These are phyloP conservation scores for Syngnathus acus DNA, from an alignment of 2,797 vertebrate species.

Conservation along the genomic window DNA sequence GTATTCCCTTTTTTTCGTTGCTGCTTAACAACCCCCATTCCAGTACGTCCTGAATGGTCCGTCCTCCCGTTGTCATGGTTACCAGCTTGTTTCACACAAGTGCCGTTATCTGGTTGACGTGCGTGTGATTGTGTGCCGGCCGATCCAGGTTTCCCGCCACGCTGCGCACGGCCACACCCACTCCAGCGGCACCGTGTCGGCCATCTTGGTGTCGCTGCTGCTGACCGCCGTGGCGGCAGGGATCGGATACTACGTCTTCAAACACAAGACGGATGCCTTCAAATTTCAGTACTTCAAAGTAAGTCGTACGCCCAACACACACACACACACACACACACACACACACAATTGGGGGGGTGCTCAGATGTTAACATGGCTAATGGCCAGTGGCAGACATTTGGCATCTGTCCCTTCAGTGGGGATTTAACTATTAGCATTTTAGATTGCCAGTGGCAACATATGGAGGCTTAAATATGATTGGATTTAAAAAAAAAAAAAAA, in stretches of 20 bases:
- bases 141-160: conserved; percentile 31
- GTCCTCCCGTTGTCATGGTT: not conserved
- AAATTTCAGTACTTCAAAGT: conserved; percentile 84
- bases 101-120: not conserved
- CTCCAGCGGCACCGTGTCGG: conserved; percentile 39
- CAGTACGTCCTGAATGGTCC: not conserved
- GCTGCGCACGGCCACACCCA: conserved; percentile 16
- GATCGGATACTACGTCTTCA: conserved; percentile 64
- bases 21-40: not conserved
- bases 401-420: too few relatives aligned
- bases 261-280: conserved; percentile 66
- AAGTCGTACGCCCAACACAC: conserved; percentile 16
- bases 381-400: too few relatives aligned
- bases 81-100: not conserved
- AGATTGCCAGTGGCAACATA: too few relatives aligned
- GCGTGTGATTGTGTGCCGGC: not conserved
- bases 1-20: too few relatives aligned
- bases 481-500: too few relatives aligned
- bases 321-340: too few relatives aligned
- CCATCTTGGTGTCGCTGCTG: conserved; percentile 48
- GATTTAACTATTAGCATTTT: too few relatives aligned
- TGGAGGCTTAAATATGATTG: too few relatives aligned
- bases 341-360: too few relatives aligned
- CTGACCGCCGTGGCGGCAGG: conserved; percentile 54
- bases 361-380: too few relatives aligned